A percentile compares a stretch with the other conserved stretches of the same genome.
phyloP scores from a whole-genome alignment of 2,888 invertebrate species.

The Sepioteuthis lessoniana region DNA sequence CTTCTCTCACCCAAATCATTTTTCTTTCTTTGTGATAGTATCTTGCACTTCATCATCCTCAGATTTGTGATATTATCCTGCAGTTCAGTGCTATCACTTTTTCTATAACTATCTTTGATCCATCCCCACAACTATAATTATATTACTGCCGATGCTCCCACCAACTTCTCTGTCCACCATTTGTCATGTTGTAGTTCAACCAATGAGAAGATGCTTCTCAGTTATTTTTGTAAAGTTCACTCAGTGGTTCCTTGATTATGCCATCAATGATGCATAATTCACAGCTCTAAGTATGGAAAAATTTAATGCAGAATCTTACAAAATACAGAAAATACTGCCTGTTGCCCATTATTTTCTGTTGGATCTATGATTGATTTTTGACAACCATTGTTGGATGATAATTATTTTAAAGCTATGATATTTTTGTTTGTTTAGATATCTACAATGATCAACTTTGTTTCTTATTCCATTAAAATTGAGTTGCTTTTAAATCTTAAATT shows the following conservation, averaged over 20 bases:
- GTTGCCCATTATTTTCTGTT: not conserved
- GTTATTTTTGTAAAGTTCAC: constrained; percentile 33
- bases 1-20: not conserved
- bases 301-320: not conserved
- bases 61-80: not conserved
- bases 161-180: not conserved
- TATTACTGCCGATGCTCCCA: not conserved
- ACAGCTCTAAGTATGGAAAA: not conserved
- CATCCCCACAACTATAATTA: constrained; percentile 2
- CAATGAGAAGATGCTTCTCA: not conserved
- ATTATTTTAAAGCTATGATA: not conserved
- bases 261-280: not conserved
- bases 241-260: constrained; percentile 10
- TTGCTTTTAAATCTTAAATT: not conserved
- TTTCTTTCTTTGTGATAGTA: constrained; percentile 1
- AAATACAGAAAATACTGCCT: not conserved
- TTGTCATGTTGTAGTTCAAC: not conserved
- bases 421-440: not conserved
- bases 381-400: not conserved
- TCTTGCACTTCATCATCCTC: constrained; percentile 23
- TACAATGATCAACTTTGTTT: not conserved
- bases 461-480: not conserved
- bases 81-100: not conserved
- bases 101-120: not conserved
- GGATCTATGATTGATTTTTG: not conserved